These are phyloP conservation scores for Entomobrya multifasciata DNA, from an alignment of 2,888 invertebrate genomes.

Conservation along the genomic window DNA sequence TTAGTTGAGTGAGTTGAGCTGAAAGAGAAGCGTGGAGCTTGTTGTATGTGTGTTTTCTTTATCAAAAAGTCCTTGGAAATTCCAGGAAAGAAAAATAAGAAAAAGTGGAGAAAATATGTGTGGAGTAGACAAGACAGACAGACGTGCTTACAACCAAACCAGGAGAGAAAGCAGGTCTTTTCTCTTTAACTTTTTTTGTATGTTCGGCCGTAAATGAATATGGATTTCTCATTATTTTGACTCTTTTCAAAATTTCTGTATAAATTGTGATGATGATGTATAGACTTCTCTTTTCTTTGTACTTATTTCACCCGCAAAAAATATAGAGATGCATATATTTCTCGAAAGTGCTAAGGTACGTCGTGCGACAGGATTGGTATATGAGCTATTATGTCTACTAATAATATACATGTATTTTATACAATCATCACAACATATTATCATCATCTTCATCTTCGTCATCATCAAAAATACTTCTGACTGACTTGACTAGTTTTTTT, in stretches of 20 bases:
- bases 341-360: neutral
- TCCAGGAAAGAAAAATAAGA: slow-evolving; percentile 27
- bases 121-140: slow-evolving; percentile 26
- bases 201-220: slow-evolving; percentile 31
- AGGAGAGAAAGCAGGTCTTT: slow-evolving; percentile 36
- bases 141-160: slow-evolving; percentile 14
- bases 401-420: neutral
- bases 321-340: neutral
- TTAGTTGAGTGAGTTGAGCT: slow-evolving; percentile 33
- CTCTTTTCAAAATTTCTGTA: slow-evolving; percentile 56
- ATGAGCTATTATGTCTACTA: neutral
- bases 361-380: neutral
- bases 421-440: slow-evolving; percentile 44
- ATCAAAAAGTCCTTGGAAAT: slow-evolving; percentile 54
- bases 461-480: slow-evolving; percentile 52
- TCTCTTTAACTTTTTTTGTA: slow-evolving; percentile 10
- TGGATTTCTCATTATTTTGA: slow-evolving; percentile 70
- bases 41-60: slow-evolving; percentile 58
- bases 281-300: slow-evolving; percentile 8
- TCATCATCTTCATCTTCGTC: slow-evolving; percentile 63
- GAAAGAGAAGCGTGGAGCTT: slow-evolving; percentile 1
- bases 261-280: slow-evolving; percentile 49
- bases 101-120: neutral
- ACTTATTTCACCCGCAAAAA: neutral
- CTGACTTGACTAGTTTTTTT: neutral